Evolutionary conservation across 2,888 invertebrate genomes (phyloP), one percentile per base, ranked within the genome.

Genomic region (Netelia virgata): DNA sequence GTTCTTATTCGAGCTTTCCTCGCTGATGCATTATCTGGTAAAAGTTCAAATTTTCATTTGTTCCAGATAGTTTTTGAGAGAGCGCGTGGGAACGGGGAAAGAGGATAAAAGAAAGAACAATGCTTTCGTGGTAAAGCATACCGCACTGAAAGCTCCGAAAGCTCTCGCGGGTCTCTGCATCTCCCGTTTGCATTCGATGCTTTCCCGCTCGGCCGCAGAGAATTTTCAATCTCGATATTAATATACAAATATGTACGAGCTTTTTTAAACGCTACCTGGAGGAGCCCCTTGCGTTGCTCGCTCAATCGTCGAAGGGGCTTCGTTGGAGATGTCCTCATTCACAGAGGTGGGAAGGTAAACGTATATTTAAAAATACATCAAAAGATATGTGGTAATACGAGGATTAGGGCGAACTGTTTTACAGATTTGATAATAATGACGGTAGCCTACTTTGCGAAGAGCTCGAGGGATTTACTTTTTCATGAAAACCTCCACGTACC

Each of bases 211-310:
- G 10, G 28, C 11, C 28, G 18, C 14, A 18, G 64, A 10, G 36
- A 59, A 75, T 63, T 55, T 69, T 28, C 50, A 50, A 74, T 75
- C 23, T 69, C 81, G 61, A 81, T 75, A 63, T 74, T 75, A 73
- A 80, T 73, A 66, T 73, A 64, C 36, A 14, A 16, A 28, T 14
- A n/a, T 66, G n/a, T n/a, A n/a, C n/a, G n/a, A n/a, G 73, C 36
- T 64, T 14, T 43, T 3, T n/a, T 28, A 16, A n/a, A 11, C 47
- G n/a, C 41, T 28, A 23, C 41, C 20, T 11, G 9, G 28, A 41
- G 41, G 3, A 41, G 16, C 55, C 8, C n/a, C n/a, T 2, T 20
- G 1, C n/a, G 18, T 14, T 5, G 28, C 1, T 20, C n/a, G 43
- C 59, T 64, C 64, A 23, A 41, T 50, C 43, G 16, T 11, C 14